phyloP scores from a whole-genome alignment of 2,888 invertebrate genomes.

The Kuschelorhynchus macadamiae region DNA sequence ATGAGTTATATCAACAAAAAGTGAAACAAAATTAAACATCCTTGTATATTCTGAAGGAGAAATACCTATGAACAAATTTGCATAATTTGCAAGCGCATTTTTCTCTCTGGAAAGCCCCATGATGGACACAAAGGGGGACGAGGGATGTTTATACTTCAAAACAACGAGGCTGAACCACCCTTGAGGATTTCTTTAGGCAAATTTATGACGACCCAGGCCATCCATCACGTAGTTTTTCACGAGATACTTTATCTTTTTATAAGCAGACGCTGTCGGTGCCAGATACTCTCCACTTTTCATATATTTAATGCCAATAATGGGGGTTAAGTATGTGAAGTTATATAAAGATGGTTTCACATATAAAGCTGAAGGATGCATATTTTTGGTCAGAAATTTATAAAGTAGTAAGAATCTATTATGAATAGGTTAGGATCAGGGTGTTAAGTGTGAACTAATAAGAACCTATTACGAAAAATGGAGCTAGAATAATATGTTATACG shows the following conservation, averaged over 20 bases:
- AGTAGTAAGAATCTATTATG: too few relatives aligned
- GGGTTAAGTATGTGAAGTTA: constrained; percentile 36
- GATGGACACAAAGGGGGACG: constrained; percentile 62
- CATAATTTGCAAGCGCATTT: constrained; percentile 64
- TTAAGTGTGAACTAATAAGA: too few relatives aligned
- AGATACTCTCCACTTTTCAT: constrained; percentile 33
- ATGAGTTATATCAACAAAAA: too few relatives aligned
- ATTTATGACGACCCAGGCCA: constrained; percentile 65
- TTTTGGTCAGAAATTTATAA: too few relatives aligned
- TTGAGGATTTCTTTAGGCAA: constrained; percentile 64
- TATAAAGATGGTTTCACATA: too few relatives aligned
- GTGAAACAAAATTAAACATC: too few relatives aligned
- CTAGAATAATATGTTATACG: too few relatives aligned
- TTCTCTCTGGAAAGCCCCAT: constrained; percentile 60
- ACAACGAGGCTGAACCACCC: constrained; percentile 61
- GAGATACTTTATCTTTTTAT: constrained; percentile 51
- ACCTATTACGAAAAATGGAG: too few relatives aligned
- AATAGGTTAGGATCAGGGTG: too few relatives aligned
- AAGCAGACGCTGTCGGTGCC: constrained; percentile 46
- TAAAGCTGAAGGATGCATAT: too few relatives aligned
- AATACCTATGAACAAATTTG: constrained; percentile 37
- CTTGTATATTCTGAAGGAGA: constrained; percentile 7
- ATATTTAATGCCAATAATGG: constrained; percentile 47
- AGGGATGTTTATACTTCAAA: constrained; percentile 58
- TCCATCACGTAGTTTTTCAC: constrained; percentile 62